Conservation (phyloP, 2,113 vertebrate genomes). For the Polypterus bichir region DNA sequence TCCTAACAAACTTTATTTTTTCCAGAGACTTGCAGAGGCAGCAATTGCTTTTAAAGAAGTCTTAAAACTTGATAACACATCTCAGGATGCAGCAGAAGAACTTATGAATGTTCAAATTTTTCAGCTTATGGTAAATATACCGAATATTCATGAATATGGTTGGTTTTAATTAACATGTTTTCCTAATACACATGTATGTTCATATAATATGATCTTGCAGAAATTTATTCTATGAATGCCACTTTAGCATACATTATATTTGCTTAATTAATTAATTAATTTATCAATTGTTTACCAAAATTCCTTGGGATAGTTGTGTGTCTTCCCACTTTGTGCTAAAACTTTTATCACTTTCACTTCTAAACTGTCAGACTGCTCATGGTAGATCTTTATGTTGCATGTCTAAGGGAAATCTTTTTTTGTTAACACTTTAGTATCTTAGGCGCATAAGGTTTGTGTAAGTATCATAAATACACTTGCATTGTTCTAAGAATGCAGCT, state of each 20-base stretch:
- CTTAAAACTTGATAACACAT: conserved; percentile 29
- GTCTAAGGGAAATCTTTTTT: too few species aligned
- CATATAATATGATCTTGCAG: background rate
- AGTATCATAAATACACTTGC: too few species aligned
- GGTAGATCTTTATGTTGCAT: too few species aligned
- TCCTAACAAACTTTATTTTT: background rate
- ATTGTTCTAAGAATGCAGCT: too few species aligned
- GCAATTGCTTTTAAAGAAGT: conserved; percentile 48
- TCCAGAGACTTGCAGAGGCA: conserved; percentile 59
- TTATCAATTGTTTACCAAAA: background rate
- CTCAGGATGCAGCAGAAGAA: conserved; percentile 43
- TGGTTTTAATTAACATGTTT: background rate
- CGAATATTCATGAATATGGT: conserved; percentile 5
- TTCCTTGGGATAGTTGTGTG: background rate
- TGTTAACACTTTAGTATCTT: too few species aligned
- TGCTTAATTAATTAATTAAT: background rate
- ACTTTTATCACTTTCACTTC: too few species aligned
- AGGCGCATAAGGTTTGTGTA: too few species aligned
- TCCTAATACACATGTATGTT: too few species aligned
- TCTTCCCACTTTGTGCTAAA: too few species aligned
- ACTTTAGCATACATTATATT: background rate
- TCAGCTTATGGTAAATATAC: conserved; percentile 39
- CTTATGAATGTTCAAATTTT: conserved; percentile 47
- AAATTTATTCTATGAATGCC: background rate
- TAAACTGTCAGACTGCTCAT: too few species aligned